Base-by-base conservation (phyloP, 2,888 invertebrate species). In the Syritta pipiens region DNA sequence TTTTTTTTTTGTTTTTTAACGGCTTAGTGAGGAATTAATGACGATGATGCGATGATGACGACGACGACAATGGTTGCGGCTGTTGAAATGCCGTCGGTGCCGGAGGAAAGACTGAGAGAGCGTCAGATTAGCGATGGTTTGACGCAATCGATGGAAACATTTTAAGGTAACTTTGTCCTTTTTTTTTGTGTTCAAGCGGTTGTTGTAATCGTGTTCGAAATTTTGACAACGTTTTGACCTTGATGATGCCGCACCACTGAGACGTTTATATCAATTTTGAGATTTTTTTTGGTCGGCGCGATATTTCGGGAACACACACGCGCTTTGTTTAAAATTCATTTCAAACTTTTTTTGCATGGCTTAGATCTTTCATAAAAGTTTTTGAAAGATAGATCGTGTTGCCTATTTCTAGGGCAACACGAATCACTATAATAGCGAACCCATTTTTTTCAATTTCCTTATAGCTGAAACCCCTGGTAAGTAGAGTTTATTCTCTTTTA, bases 321-420 rank as follows among this genome's bases (percentile, higher is more conserved):
- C 20, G 68, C 49, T 59, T 69, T 69, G 68, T 69, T 51, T 44
- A n/a, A n/a, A n/a, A n/a, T n/a, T n/a, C n/a, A n/a, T n/a, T n/a
- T n/a, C n/a, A n/a, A n/a, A n/a, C n/a, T n/a, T n/a, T n/a, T n/a
- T n/a, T n/a, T n/a, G n/a, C n/a, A n/a, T n/a, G n/a, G n/a, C n/a
- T n/a, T n/a, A n/a, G n/a, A n/a, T n/a, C n/a, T n/a, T n/a, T n/a
- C n/a, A n/a, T n/a, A n/a, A n/a, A n/a, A n/a, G n/a, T n/a, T n/a
- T n/a, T n/a, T n/a, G n/a, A n/a, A n/a, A n/a, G n/a, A n/a, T n/a
- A n/a, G n/a, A n/a, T n/a, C n/a, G n/a, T n/a, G n/a, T n/a, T n/a
- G n/a, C n/a, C n/a, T n/a, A n/a, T n/a, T n/a, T n/a, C n/a, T n/a
- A n/a, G n/a, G n/a, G n/a, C n/a, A n/a, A n/a, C n/a, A n/a, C n/a